Evolutionary conservation across 92 coral and sea anemone species (phyloP), one percentile per base, ranked within the genome.

Genomic region (Epizoanthus illoricatus): DNA sequence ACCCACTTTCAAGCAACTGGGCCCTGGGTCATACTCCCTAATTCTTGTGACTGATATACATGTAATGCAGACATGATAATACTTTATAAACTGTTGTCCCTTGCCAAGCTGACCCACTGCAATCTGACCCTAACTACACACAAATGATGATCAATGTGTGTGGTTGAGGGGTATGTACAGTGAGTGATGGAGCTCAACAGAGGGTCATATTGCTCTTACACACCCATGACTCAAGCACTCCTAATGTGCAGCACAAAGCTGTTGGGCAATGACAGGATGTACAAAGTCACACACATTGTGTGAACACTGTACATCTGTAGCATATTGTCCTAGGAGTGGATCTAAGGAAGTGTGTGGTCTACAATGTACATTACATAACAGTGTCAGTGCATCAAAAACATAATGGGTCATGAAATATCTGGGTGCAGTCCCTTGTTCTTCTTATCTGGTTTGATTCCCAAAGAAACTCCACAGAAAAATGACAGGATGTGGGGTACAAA

Each of bases 211-310:
- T 89, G 64, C 82, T 89, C 91, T 91, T 40, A 91, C 95, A 93
- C 98, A 89, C 95, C 84, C 91, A 93, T 89, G 98, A 91, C 95
- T 87, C 93, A 93, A 82, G 98, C 96, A 86, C 90, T 90, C 92
- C 92, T 90, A 93, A 93, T 91, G 81, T 90, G 92, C 97, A 93
- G 97, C 97, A 85, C 84, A 87, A 92, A 82, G 94, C 97, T 93
- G 97, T 93, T 90, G 94, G 88, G 80, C 84, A 83, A 80, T 88
- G 41, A 56, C 87, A 73, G 86, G 89, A 58, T 80, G n/a, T n/a
- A 80, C 76, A 54, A 68, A 81, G 87, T 76, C 62, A 73, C 80
- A 86, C 84, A 79, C 54, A 60, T 73, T 33, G 57, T 69, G 84
- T 56, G 66, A 82, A 56, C 80, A 83, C 39, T 45, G 85, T 63